These are phyloP conservation scores for Ammodytes marinus DNA, from an alignment of 2,113 vertebrate genomes.

Conservation along the genomic window DNA sequence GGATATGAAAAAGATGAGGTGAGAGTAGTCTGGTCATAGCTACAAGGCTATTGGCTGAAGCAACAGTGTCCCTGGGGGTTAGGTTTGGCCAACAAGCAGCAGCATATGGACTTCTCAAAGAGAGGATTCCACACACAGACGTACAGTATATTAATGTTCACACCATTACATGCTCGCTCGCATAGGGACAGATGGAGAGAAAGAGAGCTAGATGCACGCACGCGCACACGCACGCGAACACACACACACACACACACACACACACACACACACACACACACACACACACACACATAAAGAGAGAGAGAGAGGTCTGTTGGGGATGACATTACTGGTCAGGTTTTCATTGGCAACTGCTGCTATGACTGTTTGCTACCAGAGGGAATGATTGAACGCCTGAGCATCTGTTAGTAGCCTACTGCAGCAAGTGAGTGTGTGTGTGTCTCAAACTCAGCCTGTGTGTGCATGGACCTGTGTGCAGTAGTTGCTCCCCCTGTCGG, in stretches of 20 bases:
- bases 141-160: constrained; percentile 3
- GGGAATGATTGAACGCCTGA: constrained; percentile 8
- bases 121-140: neutral
- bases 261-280: neutral
- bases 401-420: constrained; percentile 12
- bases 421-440: neutral
- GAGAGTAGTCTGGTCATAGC: constrained; percentile 2
- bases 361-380: neutral
- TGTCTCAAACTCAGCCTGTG: neutral
- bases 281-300: neutral
- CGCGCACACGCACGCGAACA: neutral
- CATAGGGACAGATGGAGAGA: too few species aligned
- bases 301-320: neutral
- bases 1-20: neutral
- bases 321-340: constrained; percentile 13
- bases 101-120: constrained; percentile 35
- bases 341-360: constrained; percentile 24
- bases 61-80: constrained; percentile 11
- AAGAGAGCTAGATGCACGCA: too few species aligned
- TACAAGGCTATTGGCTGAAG: neutral
- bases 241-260: neutral
- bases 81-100: constrained; percentile 16
- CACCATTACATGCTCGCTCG: neutral
- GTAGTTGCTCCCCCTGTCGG: constrained; percentile 46
- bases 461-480: neutral